A percentile compares a stretch with the other conserved stretches of the same genome.
Evolutionary conservation across 2,113 vertebrate genomes (phyloP).

Genomic region (Centropristis striata): DNA sequence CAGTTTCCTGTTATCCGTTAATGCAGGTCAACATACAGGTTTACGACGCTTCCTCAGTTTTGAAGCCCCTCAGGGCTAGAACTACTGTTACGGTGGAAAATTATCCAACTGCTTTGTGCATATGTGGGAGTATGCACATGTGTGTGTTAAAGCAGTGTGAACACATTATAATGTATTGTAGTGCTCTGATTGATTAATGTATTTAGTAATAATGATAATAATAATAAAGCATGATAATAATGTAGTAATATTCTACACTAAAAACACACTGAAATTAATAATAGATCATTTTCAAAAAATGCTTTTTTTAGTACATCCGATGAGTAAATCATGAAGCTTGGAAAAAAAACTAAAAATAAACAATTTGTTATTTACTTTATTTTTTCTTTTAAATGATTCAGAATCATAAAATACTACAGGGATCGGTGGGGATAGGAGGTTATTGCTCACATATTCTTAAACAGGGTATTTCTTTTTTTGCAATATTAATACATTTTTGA

Average conservation of each 20-base stretch:
- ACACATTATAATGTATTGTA: constrained; percentile 1
- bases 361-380: not conserved
- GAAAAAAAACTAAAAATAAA: not conserved
- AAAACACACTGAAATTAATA: not conserved
- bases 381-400: not conserved
- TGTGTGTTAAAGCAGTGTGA: not conserved
- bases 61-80: constrained; percentile 44
- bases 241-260: constrained; percentile 1
- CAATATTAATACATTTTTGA: not conserved
- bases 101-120: not conserved
- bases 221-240: not conserved
- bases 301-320: not conserved
- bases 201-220: no score
- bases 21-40: constrained; percentile 80
- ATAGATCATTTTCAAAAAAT: not conserved
- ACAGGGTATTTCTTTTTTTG: constrained; percentile 2
- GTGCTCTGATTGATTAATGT: not conserved
- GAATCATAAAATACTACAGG: not conserved
- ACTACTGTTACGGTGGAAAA: constrained; percentile 39
- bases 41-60: constrained; percentile 66
- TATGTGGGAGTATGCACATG: not conserved
- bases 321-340: not conserved
- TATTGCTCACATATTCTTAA: not conserved
- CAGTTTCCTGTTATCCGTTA: constrained; percentile 78
- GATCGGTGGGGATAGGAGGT: not conserved